Evolutionary conservation across 64 coral and sea anemone species (phyloP), one percentile per base, ranked within the genome.

Genomic region (Montipora cactus): DNA sequence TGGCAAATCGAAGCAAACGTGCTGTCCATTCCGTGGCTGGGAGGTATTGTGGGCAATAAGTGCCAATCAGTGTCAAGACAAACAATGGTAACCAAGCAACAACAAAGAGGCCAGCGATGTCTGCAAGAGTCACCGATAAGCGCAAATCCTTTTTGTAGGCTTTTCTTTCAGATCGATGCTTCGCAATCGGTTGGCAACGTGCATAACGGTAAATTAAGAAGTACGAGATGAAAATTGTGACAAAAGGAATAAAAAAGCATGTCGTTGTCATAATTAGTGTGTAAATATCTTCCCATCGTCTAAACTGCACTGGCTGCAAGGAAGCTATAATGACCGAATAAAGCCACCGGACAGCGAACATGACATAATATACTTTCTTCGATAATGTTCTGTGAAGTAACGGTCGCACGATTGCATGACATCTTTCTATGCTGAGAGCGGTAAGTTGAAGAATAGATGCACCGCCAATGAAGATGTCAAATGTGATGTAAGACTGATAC

Each of bases 401-500:
- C 0, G 96, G 96, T 45, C 81, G 59, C 19, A 95, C 96, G 51
- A 98, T 92, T 16, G 96, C 94, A 49, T 95, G 94, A 76, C 96
- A 98, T 5, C 96, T 75, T 11, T 98, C 96, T 4, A 98, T 80
- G 16, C 96, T 95, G 46, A 98, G 95, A 15, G 93, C 83, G 14
- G 96, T 98, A 0, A 98, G 80, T n/a, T 98, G 96, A 76, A 98
- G 88, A 25, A 98, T 98, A 10, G 93, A 95, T 5, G 96, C 96
- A 19, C 67, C 90, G 23, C 96, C 96, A 58, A 95, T 95, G 75
- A 98, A 98, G 8, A 98, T 98, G 44, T 98, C 96, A 88, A 98
- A 95, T 11, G 94, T 88, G 2, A 87, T 93, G 78, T 95, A 98
- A 59, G 95, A 95, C 23, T 66, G 28, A 84, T 79, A 88, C 9